A percentile compares a stretch with the other conserved stretches of the same genome.
Evolutionary conservation across 2,797 vertebrate genomes (phyloP).

Genomic region (Falco cherrug): DNA sequence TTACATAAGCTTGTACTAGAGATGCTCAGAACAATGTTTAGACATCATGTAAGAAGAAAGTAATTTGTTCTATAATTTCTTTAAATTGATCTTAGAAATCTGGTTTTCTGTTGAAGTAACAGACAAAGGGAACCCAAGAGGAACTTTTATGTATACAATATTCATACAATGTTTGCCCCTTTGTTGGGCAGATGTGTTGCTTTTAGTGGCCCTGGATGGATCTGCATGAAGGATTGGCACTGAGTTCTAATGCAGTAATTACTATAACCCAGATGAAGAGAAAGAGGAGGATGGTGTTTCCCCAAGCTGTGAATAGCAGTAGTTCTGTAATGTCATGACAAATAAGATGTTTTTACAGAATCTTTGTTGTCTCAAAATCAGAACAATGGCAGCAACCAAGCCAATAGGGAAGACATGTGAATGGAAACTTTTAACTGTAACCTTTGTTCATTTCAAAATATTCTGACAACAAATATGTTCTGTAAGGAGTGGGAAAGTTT

Average conservation of each 20-base stretch:
- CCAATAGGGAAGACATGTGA: not conserved
- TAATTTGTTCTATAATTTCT: not conserved
- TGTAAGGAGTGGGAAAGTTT: conserved; percentile 1
- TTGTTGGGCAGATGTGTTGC: not conserved
- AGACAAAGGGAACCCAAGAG: not conserved
- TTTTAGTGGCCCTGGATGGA: not conserved
- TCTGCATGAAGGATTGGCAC: not conserved
- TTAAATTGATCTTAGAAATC: not conserved
- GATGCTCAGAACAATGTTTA: not conserved
- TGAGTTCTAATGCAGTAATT: not conserved
- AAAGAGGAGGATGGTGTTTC: not conserved
- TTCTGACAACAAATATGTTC: conserved; percentile 1
- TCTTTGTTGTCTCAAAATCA: not conserved
- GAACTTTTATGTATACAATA: not conserved
- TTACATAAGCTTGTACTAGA: not conserved
- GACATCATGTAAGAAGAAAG: not conserved
- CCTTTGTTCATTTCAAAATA: conserved; percentile 15
- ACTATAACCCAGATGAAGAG: not conserved
- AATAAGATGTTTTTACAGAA: not conserved
- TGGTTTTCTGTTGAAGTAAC: not conserved
- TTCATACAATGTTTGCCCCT: not conserved
- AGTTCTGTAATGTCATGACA: not conserved
- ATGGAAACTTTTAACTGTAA: conserved; percentile 5
- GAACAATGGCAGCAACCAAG: conserved; percentile 12
- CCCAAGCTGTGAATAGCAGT: not conserved